phyloP scores from a whole-genome alignment of 1,140 invertebrate genomes.

The Asbolus verrucosus region DNA sequence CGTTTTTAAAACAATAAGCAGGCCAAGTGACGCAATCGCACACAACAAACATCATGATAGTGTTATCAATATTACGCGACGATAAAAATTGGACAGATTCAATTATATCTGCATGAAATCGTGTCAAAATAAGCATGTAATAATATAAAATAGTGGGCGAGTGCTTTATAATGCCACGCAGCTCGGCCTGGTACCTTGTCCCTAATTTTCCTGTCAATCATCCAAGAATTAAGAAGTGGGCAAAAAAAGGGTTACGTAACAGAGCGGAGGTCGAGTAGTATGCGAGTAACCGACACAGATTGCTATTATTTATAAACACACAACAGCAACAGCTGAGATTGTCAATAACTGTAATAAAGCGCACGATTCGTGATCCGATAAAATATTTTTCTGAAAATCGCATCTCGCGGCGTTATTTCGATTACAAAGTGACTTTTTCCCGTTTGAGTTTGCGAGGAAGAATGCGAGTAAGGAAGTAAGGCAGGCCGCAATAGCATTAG shows the following conservation, averaged over 20 bases:
- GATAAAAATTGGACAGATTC: background rate
- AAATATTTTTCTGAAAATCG: conserved; percentile 1
- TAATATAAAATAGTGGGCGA: background rate
- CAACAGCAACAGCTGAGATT: conserved; percentile 14
- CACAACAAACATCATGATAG: background rate
- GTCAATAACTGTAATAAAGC: background rate
- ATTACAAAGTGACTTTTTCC: too few species aligned
- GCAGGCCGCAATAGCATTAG: background rate
- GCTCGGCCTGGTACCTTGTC: conserved; percentile 15
- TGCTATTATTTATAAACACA: conserved; percentile 22
- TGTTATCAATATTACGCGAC: background rate
- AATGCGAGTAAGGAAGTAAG: background rate
- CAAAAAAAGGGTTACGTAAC: conserved; percentile 16
- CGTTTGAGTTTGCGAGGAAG: too few species aligned
- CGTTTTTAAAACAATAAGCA: background rate
- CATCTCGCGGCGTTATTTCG: background rate
- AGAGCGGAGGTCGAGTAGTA: background rate
- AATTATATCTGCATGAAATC: background rate
- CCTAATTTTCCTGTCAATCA: conserved; percentile 32
- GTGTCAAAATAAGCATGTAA: background rate
- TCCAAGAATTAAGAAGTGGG: conserved; percentile 7
- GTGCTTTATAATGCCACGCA: background rate
- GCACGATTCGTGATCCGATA: conserved; percentile 5
- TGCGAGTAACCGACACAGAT: conserved; percentile 13
- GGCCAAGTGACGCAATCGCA: conserved; percentile 2